Evolutionary conservation across 1,140 invertebrate species (phyloP).

Genomic region (Sitophilus oryzae): DNA sequence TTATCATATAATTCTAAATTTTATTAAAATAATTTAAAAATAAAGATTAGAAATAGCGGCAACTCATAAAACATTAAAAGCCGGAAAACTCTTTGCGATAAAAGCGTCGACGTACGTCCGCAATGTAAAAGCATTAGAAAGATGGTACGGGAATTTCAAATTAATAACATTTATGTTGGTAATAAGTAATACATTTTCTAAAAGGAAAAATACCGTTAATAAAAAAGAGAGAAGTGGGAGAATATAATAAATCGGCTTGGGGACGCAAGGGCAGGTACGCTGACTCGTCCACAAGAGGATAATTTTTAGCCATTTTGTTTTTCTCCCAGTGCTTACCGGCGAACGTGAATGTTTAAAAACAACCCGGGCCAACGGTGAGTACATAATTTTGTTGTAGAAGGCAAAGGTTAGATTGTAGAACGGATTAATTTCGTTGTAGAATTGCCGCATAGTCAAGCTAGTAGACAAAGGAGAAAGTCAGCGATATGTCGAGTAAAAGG

Average conservation of each 20-base stretch:
- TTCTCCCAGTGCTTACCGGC: background rate
- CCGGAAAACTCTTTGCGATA: background rate
- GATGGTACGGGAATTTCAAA: constrained; percentile 7
- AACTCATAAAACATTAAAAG: too few species aligned
- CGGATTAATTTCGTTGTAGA: background rate
- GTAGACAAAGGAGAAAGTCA: constrained; percentile 13
- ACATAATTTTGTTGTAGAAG: background rate
- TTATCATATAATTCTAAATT: too few species aligned
- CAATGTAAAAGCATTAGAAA: constrained; percentile 3
- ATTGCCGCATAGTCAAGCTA: background rate
- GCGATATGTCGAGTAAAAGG: constrained; percentile 34
- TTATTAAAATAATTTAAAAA: too few species aligned
- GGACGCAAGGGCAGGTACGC: constrained; percentile 21
- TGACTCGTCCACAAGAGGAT: constrained; percentile 2
- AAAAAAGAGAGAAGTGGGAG: constrained; percentile 15
- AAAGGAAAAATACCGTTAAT: constrained; percentile 19
- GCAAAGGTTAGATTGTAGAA: background rate
- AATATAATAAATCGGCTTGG: constrained; percentile 7
- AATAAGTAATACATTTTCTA: constrained; percentile 8
- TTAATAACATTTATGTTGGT: constrained; percentile 22
- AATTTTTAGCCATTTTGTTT: constrained; percentile 17
- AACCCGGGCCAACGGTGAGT: background rate
- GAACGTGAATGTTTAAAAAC: background rate
- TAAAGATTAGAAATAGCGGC: too few species aligned
- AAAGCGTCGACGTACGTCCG: constrained; percentile 7